These are phyloP conservation scores for Prinia subflava DNA, from an alignment of 2,113 vertebrate genomes.

Conservation along the genomic window DNA sequence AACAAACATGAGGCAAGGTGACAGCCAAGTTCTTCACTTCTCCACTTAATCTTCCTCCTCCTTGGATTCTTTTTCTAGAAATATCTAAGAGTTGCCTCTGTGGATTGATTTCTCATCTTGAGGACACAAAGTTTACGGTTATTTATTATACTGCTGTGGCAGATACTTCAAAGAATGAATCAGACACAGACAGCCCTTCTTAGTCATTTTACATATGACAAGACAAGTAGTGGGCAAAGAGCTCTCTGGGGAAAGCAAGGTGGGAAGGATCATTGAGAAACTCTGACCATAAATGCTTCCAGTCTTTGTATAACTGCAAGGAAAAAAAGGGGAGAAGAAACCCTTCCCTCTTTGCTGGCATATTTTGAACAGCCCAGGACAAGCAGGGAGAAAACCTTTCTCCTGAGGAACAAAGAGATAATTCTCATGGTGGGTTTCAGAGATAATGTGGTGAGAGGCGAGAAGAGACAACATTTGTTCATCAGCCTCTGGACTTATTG, in stretches of 20 bases:
- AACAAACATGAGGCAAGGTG: constrained; percentile 8
- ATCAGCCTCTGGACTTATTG: background rate
- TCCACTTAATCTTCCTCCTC: background rate
- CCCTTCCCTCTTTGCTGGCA: background rate
- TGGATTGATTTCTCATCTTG: constrained; percentile 23
- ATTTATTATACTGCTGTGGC: background rate
- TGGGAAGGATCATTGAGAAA: background rate
- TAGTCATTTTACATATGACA: background rate
- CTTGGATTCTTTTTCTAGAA: background rate
- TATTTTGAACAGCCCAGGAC: background rate
- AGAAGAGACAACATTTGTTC: background rate
- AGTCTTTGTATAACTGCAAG: background rate
- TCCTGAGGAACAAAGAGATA: background rate
- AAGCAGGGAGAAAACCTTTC: background rate
- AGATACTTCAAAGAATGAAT: background rate
- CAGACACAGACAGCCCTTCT: background rate
- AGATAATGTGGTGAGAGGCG: background rate
- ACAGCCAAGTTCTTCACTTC: constrained; percentile 5
- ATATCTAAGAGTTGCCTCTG: background rate
- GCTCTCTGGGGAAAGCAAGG: background rate
- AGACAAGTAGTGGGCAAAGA: background rate
- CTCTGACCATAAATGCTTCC: background rate
- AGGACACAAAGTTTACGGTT: background rate
- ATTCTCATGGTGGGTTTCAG: background rate
- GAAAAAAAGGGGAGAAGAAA: background rate